phyloP scores from a whole-genome alignment of 2,113 vertebrate genomes.

The Apteryx owenii region DNA sequence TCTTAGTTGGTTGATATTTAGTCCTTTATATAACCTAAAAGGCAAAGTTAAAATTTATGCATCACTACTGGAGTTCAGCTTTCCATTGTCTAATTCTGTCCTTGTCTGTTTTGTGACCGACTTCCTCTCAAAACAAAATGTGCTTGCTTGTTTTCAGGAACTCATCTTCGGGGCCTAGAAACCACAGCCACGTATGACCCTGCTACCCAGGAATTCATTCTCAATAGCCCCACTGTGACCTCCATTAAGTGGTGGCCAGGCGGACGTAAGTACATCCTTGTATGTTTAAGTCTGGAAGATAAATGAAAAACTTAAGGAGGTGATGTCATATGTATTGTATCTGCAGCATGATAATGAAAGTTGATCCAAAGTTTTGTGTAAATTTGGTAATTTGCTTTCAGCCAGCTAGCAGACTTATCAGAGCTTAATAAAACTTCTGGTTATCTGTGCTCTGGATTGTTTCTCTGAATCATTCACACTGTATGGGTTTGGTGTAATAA shows the following conservation, averaged over 20 bases:
- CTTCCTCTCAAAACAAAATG: background rate
- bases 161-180: conserved; percentile 93
- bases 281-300: background rate
- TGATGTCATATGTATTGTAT: background rate
- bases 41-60: background rate
- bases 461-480: background rate
- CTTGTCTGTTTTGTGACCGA: background rate
- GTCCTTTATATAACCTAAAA: background rate
- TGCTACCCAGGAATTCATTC: conserved; percentile 92
- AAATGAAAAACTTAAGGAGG: background rate
- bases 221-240: conserved; percentile 95
- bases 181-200: conserved; percentile 96
- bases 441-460: background rate
- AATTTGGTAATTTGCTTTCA: background rate
- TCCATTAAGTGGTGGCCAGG: conserved; percentile 99
- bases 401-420: background rate
- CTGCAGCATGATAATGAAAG: background rate
- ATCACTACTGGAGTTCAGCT: conserved; percentile 46
- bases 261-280: conserved; percentile 85
- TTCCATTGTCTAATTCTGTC: background rate
- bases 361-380: background rate
- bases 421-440: background rate
- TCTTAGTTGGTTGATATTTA: background rate
- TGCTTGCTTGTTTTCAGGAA: conserved; percentile 78
- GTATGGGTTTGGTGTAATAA: background rate